These are phyloP conservation scores for Buteo buteo DNA, from an alignment of 2,113 vertebrate genomes.

Conservation along the genomic window DNA sequence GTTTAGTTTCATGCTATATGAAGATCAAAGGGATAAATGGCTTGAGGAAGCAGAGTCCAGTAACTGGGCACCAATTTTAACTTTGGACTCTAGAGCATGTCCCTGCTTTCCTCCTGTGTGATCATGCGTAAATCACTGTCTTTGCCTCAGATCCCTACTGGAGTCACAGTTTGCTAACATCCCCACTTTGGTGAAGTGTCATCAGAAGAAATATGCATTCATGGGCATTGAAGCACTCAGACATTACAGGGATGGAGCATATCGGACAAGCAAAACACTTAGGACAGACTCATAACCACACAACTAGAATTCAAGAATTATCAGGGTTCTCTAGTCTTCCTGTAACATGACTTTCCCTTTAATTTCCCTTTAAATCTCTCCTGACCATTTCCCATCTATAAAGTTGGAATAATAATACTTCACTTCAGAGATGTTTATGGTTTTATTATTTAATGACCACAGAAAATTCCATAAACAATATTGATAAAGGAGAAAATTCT, in stretches of 20 bases:
- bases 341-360: background rate
- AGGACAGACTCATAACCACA: background rate
- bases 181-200: background rate
- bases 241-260: background rate
- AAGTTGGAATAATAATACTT: background rate
- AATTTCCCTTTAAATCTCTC: background rate
- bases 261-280: background rate
- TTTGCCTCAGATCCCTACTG: background rate
- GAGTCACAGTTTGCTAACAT: background rate
- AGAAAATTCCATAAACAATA: background rate
- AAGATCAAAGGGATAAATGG: background rate
- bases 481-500: background rate
- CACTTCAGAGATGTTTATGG: background rate
- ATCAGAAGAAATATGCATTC: background rate
- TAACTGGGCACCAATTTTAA: background rate
- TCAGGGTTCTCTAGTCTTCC: background rate
- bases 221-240: background rate
- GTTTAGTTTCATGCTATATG: background rate
- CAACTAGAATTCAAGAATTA: background rate
- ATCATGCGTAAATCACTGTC: rapidly evolving
- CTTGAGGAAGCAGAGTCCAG: background rate
- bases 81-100: background rate
- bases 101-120: rapidly evolving
- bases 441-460: background rate
- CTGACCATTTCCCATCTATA: background rate